These are phyloP conservation scores for Electrona antarctica DNA, from an alignment of 2,113 vertebrate genomes.

Conservation along the genomic window DNA sequence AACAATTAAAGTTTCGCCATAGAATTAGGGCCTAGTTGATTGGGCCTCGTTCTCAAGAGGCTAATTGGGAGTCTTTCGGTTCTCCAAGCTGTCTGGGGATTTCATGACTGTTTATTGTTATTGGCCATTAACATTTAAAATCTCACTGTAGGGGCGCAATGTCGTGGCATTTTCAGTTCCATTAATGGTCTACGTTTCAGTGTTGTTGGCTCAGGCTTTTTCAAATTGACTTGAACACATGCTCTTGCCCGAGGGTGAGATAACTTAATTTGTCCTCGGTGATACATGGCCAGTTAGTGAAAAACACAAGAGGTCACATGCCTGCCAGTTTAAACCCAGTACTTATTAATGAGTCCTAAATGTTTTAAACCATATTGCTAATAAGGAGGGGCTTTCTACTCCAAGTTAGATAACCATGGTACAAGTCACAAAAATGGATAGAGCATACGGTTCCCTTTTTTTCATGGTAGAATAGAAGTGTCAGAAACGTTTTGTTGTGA, in stretches of 20 bases:
- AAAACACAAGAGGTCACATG: background rate
- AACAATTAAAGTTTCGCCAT: constrained; percentile 11
- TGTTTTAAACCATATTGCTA: no score
- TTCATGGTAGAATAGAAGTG: no score
- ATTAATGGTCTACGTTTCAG: constrained; percentile 17
- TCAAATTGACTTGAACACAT: constrained; percentile 10
- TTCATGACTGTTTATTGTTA: constrained; percentile 31
- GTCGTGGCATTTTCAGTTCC: constrained; percentile 34
- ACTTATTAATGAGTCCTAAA: background rate
- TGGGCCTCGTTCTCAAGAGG: constrained; percentile 25
- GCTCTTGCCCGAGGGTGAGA: background rate
- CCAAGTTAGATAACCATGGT: no score
- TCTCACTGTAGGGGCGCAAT: constrained; percentile 14
- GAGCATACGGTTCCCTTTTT: no score
- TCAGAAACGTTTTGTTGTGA: no score
- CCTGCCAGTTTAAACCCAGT: constrained; percentile 10
- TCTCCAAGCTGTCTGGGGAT: constrained; percentile 26
- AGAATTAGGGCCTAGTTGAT: constrained; percentile 8
- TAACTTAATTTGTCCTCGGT: constrained; percentile 16
- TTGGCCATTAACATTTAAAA: constrained; percentile 46
- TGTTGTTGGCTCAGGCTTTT: constrained; percentile 23
- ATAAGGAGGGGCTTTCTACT: no score
- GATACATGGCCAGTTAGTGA: background rate
- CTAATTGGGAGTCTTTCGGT: constrained; percentile 20
- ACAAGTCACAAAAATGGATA: no score